A percentile compares a stretch with the other conserved stretches of the same genome.
Conservation (phyloP, 2,888 invertebrate species). For the Dysmachus trigonus region DNA sequence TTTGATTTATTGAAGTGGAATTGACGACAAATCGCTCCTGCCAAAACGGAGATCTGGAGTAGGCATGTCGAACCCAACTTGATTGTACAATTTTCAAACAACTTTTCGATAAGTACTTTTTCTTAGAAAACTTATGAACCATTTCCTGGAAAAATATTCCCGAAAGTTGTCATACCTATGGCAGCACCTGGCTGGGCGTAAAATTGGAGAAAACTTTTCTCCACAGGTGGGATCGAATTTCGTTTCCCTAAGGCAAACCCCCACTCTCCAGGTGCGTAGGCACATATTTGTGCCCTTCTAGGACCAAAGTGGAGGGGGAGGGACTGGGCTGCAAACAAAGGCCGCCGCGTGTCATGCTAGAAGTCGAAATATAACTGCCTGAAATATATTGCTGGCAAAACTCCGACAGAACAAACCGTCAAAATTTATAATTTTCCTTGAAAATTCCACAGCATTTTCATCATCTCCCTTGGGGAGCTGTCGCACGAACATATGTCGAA, state of each 20-base stretch:
- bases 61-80: neutral
- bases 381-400: neutral
- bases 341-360: neutral
- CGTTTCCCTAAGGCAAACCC: neutral
- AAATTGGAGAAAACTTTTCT: neutral
- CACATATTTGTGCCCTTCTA: neutral
- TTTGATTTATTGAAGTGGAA: neutral
- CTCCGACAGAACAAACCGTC: neutral
- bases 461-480: neutral
- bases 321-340: too few species aligned
- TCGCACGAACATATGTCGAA: neutral
- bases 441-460: neutral
- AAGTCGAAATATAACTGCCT: neutral
- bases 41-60: neutral
- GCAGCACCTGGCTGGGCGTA: neutral
- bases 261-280: neutral
- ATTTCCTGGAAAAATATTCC: neutral
- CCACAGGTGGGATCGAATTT: neutral
- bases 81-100: neutral
- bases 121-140: neutral
- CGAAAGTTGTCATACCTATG: neutral
- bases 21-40: neutral
- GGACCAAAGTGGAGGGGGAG: too few species aligned
- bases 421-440: neutral
- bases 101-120: neutral